phyloP scores from a whole-genome alignment of 2,797 vertebrate genomes.

The Labroides dimidiatus region DNA sequence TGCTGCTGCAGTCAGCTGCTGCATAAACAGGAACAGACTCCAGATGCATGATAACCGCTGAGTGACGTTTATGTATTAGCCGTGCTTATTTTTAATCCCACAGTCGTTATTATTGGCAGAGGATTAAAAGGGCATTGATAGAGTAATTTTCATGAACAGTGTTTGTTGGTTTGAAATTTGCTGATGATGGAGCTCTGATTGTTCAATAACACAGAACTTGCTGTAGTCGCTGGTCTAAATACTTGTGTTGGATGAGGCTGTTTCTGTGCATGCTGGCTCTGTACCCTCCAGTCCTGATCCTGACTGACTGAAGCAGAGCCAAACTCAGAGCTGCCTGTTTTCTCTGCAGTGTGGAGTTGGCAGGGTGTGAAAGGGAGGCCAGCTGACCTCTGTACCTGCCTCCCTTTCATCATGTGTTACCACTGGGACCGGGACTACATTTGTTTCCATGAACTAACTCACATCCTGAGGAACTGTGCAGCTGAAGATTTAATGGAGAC shows the following conservation, averaged over 20 bases:
- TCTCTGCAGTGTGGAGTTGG: conserved; percentile 63
- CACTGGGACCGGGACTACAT: conserved; percentile 38
- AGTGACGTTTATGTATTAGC: conserved; percentile 13
- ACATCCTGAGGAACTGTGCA: conserved; percentile 11
- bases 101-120: conserved; percentile 22
- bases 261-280: conserved; percentile 26
- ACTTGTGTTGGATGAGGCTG: conserved; percentile 26
- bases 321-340: conserved; percentile 51
- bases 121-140: background rate
- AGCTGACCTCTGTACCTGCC: conserved; percentile 62
- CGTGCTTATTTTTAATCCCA: background rate
- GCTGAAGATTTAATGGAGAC: conserved; percentile 13
- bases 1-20: background rate
- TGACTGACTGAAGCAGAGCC: conserved; percentile 47
- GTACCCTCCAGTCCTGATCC: conserved; percentile 6
- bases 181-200: background rate
- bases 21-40: conserved; percentile 9
- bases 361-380: conserved; percentile 64
- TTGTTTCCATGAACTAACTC: conserved; percentile 43
- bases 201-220: background rate
- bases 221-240: conserved; percentile 6
- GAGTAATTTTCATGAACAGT: background rate
- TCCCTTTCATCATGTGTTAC: conserved; percentile 50
- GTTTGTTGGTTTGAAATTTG: background rate
- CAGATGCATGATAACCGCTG: background rate